Percentiles rank a stretch among this genome's conserved stretches.
phyloP scores from a whole-genome alignment of 2,113 vertebrate genomes.

The Xenus cinereus region DNA sequence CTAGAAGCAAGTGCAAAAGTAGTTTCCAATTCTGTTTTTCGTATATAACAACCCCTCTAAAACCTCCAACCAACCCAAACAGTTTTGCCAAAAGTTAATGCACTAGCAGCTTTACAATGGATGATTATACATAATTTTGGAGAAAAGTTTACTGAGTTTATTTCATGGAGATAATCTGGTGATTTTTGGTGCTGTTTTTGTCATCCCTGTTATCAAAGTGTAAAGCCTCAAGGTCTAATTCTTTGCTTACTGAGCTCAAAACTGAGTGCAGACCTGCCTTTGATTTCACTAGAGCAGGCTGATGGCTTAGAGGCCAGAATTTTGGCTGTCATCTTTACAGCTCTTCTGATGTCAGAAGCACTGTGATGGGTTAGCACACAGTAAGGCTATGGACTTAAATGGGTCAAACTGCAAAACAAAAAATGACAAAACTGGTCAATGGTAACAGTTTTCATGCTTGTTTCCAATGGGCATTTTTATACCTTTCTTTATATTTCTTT shows the following conservation, averaged over 20 bases:
- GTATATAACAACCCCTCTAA: neutral
- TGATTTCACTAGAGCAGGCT: neutral
- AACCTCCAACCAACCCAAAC: neutral
- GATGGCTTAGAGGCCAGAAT: neutral
- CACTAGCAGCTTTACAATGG: neutral
- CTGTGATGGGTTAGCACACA: neutral
- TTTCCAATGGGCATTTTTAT: neutral
- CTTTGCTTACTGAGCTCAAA: conserved; percentile 15
- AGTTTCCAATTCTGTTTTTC: neutral
- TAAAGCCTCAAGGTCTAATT: neutral
- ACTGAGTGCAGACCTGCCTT: neutral
- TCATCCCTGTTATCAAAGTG: neutral
- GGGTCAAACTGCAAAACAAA: neutral
- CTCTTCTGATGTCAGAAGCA: neutral
- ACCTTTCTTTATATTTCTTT: neutral
- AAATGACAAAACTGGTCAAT: neutral
- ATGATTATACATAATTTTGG: neutral
- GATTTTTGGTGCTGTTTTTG: neutral
- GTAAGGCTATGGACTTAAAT: neutral
- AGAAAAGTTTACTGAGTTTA: neutral
- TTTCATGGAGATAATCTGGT: neutral
- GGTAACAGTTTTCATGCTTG: neutral
- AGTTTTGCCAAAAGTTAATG: neutral
- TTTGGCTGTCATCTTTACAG: neutral
- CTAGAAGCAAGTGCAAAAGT: neutral